Base-by-base conservation (phyloP, 2,797 vertebrate genomes). In the Lycodopsis pacificus region DNA sequence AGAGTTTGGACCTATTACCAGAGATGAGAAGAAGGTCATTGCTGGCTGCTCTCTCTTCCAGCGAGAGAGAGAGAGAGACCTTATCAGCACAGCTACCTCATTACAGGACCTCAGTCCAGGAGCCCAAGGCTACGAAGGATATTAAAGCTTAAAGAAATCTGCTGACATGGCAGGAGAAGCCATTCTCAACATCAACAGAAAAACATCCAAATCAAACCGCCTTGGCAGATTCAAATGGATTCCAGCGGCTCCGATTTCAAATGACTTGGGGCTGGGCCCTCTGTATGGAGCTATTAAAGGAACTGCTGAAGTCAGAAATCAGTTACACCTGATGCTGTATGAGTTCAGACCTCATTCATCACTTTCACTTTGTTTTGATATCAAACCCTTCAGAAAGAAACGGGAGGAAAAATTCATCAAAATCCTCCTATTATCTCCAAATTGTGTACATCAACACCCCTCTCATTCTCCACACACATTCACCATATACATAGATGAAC, bases 141-240 rank as follows among this genome's bases (percentile, higher is more conserved):
- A 91, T 90, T 91, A 89, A 90, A 91, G 71, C 76, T 82, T 62
- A 65, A 65, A 87, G 74, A 84, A 90, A 90, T 73, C 46, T 69
- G 84, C 91, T 91, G 91, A 92, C 72, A 56, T 57, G 51, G 86
- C 82, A 82, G 46, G 9, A 71, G 70, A 63, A 65, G 62, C 54
- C 51, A 57, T 69, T 74, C 70, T 74, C 46, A 63, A 80, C 82
- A 77, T 80, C 77, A 79, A 84, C 76, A 84, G 71, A 75, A 82
- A 79, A 77, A 64, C 58, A 69, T 73, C 56, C 51, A 79, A 82
- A 90, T 80, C 57, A 69, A 73, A 63, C 36, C 56, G 65, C 34
- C 34, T 49, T 53, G 48, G 57, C 77, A 77, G 73, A 63, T 81
- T 77, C 13, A 46, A 68, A 71, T 34, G 13, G 65, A 1, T 38